Percentiles rank a stretch among this genome's conserved stretches.
These are phyloP conservation scores for Leptobrachium leishanense DNA, from an alignment of 2,113 vertebrate genomes.

Conservation along the genomic window DNA sequence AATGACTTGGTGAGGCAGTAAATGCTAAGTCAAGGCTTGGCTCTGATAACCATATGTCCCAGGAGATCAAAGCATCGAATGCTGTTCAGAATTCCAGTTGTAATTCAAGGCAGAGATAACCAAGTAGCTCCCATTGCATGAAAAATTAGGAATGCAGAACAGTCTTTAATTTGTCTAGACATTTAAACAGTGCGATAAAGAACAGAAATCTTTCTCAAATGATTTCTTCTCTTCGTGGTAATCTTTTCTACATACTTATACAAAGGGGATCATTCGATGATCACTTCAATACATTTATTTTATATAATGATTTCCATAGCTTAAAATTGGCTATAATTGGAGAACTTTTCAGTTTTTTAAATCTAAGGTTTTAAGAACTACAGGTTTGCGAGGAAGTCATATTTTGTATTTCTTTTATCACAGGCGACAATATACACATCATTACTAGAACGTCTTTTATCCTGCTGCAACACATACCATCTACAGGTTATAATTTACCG, in stretches of 20 bases:
- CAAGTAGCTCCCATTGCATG: neutral
- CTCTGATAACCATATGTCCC: constrained; percentile 8
- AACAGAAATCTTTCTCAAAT: neutral
- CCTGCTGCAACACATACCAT: too few species aligned
- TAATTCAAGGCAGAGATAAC: neutral
- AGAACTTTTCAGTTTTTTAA: too few species aligned
- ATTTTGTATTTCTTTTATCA: too few species aligned
- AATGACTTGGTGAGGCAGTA: constrained; percentile 5
- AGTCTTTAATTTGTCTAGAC: neutral
- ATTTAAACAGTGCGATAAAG: neutral
- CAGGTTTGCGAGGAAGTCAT: too few species aligned
- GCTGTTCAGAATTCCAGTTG: neutral
- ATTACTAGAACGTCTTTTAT: too few species aligned
- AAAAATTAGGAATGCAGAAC: neutral
- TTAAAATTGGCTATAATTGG: too few species aligned
- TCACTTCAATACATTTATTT: too few species aligned
- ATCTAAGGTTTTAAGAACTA: too few species aligned
- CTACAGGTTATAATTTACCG: too few species aligned
- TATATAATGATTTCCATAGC: too few species aligned
- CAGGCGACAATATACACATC: too few species aligned
- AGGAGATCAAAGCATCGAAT: neutral
- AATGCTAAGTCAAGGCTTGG: neutral
- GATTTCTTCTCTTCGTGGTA: neutral
- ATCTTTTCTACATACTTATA: neutral
- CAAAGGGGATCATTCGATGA: neutral